Evolutionary conservation across 1,140 invertebrate species (phyloP).

Genomic region (Zaprionus capensis): DNA sequence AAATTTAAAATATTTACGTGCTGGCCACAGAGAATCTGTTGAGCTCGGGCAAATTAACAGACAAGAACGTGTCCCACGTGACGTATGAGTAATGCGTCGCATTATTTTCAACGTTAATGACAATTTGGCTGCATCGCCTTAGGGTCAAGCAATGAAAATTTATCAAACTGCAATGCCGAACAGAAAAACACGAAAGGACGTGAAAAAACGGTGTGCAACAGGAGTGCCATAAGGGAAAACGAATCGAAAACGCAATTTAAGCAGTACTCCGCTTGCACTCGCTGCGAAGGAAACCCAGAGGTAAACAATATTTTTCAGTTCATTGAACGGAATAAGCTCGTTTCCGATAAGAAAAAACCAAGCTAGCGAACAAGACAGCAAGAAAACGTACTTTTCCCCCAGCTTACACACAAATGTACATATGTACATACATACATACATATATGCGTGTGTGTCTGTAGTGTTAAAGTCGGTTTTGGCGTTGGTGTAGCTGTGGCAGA

Average conservation of each 20-base stretch:
- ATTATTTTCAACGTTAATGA: slow-evolving; percentile 39
- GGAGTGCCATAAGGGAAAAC: slow-evolving; percentile 35
- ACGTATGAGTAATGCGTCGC: slow-evolving; percentile 17
- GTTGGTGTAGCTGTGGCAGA: slow-evolving; percentile 9
- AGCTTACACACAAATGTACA: slow-evolving; percentile 28
- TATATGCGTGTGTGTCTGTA: slow-evolving; percentile 11
- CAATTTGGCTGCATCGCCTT: slow-evolving; percentile 38
- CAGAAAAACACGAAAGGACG: not conserved
- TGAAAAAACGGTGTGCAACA: slow-evolving; percentile 22
- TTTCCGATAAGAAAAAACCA: slow-evolving; percentile 73
- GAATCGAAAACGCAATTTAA: slow-evolving; percentile 52
- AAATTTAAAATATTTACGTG: slow-evolving; percentile 20
- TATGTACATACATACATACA: not conserved
- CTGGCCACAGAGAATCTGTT: slow-evolving; percentile 10
- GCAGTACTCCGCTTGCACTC: slow-evolving; percentile 16
- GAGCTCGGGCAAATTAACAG: slow-evolving; percentile 5
- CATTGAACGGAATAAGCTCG: slow-evolving; percentile 81
- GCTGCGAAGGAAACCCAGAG: slow-evolving; percentile 53
- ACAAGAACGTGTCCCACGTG: not conserved
- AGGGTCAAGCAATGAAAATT: slow-evolving; percentile 48
- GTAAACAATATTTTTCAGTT: slow-evolving; percentile 82
- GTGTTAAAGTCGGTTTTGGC: slow-evolving; percentile 18
- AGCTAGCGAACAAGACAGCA: slow-evolving; percentile 43
- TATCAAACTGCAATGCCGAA: slow-evolving; percentile 57
- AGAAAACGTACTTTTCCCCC: slow-evolving; percentile 41